phyloP scores from a whole-genome alignment of 2,888 invertebrate species.

The Euplagia quadripunctaria region DNA sequence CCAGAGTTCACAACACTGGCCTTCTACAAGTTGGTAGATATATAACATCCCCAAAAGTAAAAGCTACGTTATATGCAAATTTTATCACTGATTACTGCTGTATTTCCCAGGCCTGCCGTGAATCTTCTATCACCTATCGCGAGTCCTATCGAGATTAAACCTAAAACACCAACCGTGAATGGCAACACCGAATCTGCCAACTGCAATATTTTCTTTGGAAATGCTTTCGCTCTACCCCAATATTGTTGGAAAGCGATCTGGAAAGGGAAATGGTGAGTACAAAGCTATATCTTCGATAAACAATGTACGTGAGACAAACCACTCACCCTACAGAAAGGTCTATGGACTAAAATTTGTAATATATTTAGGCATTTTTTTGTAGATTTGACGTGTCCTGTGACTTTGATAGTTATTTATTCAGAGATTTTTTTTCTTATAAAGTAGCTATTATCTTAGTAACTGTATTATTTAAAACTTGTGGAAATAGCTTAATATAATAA shows the following conservation, averaged over 20 bases:
- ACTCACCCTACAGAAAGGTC: too few relatives aligned
- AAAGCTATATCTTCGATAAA: neutral
- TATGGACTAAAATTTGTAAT: too few relatives aligned
- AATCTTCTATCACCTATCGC: conserved; percentile 74
- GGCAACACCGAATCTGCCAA: conserved; percentile 42
- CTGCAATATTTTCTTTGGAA: conserved; percentile 73
- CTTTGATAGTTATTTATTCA: too few relatives aligned
- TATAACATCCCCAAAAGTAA: neutral
- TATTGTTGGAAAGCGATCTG: conserved; percentile 79
- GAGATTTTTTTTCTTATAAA: too few relatives aligned
- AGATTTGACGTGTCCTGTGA: too few relatives aligned
- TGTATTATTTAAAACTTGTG: too few relatives aligned
- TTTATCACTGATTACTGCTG: too few relatives aligned
- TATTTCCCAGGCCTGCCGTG: conserved; percentile 60
- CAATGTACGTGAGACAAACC: neutral
- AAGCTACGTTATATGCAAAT: neutral
- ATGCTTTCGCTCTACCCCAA: conserved; percentile 56
- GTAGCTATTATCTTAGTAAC: too few relatives aligned
- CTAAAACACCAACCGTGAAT: conserved; percentile 48
- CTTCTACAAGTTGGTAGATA: neutral
- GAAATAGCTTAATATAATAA: too few relatives aligned
- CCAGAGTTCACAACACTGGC: neutral
- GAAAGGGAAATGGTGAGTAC: conserved; percentile 80
- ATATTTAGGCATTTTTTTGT: too few relatives aligned
- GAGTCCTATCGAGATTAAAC: conserved; percentile 64